phyloP scores from a whole-genome alignment of 2,888 invertebrate genomes.

The Apamea sordens region DNA sequence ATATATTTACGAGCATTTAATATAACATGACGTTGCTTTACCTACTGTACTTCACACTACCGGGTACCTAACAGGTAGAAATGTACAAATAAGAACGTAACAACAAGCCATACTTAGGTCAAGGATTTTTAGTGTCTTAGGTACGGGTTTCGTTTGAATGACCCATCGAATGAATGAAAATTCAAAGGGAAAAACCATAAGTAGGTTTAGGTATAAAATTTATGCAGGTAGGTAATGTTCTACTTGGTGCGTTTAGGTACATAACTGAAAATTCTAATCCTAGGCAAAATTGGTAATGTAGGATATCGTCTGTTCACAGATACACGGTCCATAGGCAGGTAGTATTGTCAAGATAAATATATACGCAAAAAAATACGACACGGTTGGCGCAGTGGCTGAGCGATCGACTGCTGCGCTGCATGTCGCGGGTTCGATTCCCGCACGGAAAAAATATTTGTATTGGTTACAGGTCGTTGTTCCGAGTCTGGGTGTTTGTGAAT shows the following conservation, averaged over 20 bases:
- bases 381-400: too few species aligned
- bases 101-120: constrained; percentile 4
- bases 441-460: too few species aligned
- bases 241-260: neutral
- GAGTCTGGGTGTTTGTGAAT: too few species aligned
- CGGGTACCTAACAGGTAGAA: neutral
- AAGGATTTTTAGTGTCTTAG: constrained; percentile 10
- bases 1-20: neutral
- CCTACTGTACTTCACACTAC: constrained; percentile 26
- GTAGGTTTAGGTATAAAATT: neutral
- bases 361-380: neutral
- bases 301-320: neutral
- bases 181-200: neutral
- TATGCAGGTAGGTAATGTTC: neutral
- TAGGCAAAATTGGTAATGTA: neutral
- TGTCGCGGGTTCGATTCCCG: too few species aligned
- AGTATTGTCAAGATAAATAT: neutral
- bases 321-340: neutral
- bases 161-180: neutral
- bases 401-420: too few species aligned
- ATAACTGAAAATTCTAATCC: neutral
- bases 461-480: too few species aligned
- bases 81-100: constrained; percentile 2
- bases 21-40: constrained; percentile 8
- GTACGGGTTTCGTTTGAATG: neutral